Evolutionary conservation across 2,113 vertebrate species (phyloP).

Genomic region (Ciconia maguari): DNA sequence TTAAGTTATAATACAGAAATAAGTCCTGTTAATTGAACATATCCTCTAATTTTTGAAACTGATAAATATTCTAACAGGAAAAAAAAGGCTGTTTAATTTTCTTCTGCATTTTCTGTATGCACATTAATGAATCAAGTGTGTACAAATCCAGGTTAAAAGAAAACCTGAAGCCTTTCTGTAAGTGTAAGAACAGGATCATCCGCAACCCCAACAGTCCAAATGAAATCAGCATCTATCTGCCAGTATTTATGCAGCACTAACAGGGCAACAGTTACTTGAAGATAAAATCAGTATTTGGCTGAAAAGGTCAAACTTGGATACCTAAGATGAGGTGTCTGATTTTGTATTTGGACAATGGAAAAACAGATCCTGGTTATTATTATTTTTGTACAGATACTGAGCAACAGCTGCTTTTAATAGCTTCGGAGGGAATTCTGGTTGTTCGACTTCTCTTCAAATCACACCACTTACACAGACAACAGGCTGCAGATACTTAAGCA

Average conservation of each 20-base stretch:
- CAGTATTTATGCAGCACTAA: not conserved
- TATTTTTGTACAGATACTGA: constrained; percentile 15
- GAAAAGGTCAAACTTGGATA: not conserved
- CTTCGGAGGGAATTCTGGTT: not conserved
- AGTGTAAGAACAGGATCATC: not conserved
- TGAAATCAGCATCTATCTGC: not conserved
- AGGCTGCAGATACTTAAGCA: constrained; percentile 17
- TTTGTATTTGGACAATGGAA: constrained; percentile 6
- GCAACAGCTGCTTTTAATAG: constrained; percentile 51
- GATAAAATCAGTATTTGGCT: constrained; percentile 21
- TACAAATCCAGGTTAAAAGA: not conserved
- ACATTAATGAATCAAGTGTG: not conserved
- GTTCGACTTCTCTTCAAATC: not conserved
- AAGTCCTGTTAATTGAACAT: not conserved
- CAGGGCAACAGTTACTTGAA: not conserved
- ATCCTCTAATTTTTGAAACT: not conserved
- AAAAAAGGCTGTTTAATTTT: not conserved
- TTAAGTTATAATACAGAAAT: not conserved
- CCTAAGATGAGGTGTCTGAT: constrained; percentile 27
- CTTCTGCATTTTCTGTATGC: not conserved
- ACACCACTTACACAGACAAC: constrained; percentile 13
- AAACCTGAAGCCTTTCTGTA: not conserved
- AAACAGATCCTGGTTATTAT: constrained; percentile 1
- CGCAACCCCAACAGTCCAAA: not conserved
- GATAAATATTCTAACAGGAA: not conserved